Base-by-base conservation (phyloP, 2,113 vertebrate genomes). In the Deroptyus accipitrinus region DNA sequence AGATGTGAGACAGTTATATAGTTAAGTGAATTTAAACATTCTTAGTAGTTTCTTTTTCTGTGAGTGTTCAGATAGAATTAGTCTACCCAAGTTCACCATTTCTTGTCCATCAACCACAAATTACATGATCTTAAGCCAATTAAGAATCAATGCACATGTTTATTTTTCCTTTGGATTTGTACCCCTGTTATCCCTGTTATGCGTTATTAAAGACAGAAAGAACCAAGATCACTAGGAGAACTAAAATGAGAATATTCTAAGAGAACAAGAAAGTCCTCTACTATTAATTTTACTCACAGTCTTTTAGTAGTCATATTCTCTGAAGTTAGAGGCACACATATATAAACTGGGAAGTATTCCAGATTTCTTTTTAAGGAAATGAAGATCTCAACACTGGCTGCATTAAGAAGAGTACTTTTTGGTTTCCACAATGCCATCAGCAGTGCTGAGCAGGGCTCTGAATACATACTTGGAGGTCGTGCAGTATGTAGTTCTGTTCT, bases 351-450 rank as follows among this genome's bases (percentile, higher is more conserved):
- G 79, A 92, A 83, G 33, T 44, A 70, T 69, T 90, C 74, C 72
- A 91, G 83, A 39, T 93, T 95, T 74, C 77, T 87, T 85, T 94
- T 88, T 82, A 83, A 87, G 81, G 85, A 83, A 55, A 96, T 91
- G 4, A 95, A 77, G 75, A n/a, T 90, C 67, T 90, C 78, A 91
- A 63, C 79, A 88, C 30, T 51, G 70, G 59, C 76, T 93, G 70
- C 63, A 73, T 42, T 69, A 75, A 66, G 84, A 69, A 80, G 51
- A 35, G 30, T 68, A 70, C 41, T 96, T 95, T 88, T 90, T 74
- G 74, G 49, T 96, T 87, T 63, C 77, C 83, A 79, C 35, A 68
- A n/a, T 5, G 10, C 59, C 84, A 92, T 63, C 84, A 93, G 79
- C 33, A 35, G 70, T 22, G 59, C 81, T 64, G 77, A 79, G 76